Base-by-base conservation (phyloP, 92 coral and sea anemone genomes). In the Virgularia gustaviana region DNA sequence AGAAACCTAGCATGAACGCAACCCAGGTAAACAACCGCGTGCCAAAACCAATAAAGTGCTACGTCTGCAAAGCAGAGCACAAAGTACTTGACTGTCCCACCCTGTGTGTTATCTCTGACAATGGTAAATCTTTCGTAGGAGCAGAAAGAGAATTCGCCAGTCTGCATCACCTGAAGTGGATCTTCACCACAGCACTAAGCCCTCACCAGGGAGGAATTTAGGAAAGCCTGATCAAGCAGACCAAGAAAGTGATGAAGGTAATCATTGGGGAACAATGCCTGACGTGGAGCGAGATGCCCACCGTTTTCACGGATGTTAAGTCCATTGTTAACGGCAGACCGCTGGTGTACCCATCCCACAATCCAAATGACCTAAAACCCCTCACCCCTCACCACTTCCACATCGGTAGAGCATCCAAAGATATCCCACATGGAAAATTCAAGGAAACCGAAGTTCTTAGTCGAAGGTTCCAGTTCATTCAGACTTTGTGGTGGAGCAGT, bases 171-270 rank as follows among this genome's bases (percentile, higher is more conserved):
- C 27, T 79, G 9, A 70, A 39, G 15, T 79, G 83, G 78, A 71
- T 58, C 13, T 79, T 79, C 49, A 72, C 79, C 10, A 58, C 80
- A 6, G 73, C 80, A 3, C 47, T n/a, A 31, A 80, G 84, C 55
- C 79, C 84, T 35, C 79, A 49, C 25, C 79, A 79, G 42, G 84
- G 84, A 18, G 80, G 65, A 29, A 59, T 60, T 1, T 79, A 79
- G 13, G 81, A 79, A 20, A 79, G 81, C 31, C 73, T 79, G 4
- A 61, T 79, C 41, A 79, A 79, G 45, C 84, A 78, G 32, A 45
- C 63, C 2, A 76, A 65, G 8, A 42, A 49, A 1, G 70, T 70
- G 6, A 27, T 78, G 24, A 44, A 36, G 4, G 77, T 70, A 29
- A 70, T 54, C 2, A 20, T 78, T 33, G 78, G 78, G 15, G 39